Conservation (phyloP, 2,888 invertebrate species). For the Kuschelorhynchus macadamiae region DNA sequence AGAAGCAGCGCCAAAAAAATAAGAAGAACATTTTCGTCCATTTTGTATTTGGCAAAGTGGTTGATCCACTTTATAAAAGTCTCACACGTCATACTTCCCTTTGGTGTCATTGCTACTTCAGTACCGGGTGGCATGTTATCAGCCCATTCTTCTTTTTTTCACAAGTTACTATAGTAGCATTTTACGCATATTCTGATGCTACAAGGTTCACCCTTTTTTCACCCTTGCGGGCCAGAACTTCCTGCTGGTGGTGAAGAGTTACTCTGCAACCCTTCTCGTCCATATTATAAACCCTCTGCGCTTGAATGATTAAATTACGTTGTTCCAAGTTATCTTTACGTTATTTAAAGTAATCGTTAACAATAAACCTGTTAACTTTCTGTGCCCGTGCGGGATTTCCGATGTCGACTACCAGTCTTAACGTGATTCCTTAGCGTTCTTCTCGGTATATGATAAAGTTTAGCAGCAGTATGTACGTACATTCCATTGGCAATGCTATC, state of each 20-base stretch:
- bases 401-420: background rate
- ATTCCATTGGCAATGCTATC: too few relatives aligned
- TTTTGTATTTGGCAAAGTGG: slow-evolving; percentile 7
- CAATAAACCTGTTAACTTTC: slow-evolving; percentile 3
- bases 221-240: slow-evolving; percentile 1
- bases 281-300: slow-evolving; percentile 14
- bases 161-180: slow-evolving; percentile 58
- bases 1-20: slow-evolving; percentile 57
- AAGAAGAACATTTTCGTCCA: slow-evolving; percentile 38
- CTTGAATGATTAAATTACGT: background rate
- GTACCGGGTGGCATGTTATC: slow-evolving; percentile 54
- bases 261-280: slow-evolving; percentile 9
- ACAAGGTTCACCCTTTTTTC: slow-evolving; percentile 54
- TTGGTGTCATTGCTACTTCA: slow-evolving; percentile 53
- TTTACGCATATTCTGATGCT: slow-evolving; percentile 60
- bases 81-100: slow-evolving; percentile 56
- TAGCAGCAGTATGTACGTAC: too few relatives aligned
- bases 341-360: slow-evolving; percentile 1
- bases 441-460: background rate
- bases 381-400: slow-evolving; percentile 5
- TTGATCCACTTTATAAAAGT: slow-evolving; percentile 45
- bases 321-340: background rate
- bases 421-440: slow-evolving; percentile 6
- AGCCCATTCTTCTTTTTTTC: slow-evolving; percentile 54
- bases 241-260: background rate